Percentiles rank a stretch among this genome's conserved stretches.
Evolutionary conservation across 2,888 invertebrate species (phyloP).

Genomic region (Endomychus coccineus): DNA sequence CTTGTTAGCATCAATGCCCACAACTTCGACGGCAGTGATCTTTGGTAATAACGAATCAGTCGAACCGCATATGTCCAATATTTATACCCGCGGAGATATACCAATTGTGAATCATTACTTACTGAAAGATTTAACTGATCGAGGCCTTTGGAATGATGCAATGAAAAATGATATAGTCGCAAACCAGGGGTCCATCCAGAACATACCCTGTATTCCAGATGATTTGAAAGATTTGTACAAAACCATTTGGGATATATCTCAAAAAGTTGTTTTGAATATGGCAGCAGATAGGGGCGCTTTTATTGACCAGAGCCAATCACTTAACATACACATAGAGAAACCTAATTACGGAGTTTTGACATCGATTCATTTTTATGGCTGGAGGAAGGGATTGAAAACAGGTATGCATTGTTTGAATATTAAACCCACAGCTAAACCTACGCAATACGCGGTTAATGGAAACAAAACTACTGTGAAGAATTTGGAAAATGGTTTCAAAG

Average conservation of each 20-base stretch:
- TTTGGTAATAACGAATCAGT: constrained; percentile 59
- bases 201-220: constrained; percentile 45
- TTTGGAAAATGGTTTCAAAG: constrained; percentile 6
- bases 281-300: constrained; percentile 56
- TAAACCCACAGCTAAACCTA: constrained; percentile 91
- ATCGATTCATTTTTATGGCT: constrained; percentile 97
- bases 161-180: constrained; percentile 53
- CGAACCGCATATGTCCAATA: constrained; percentile 57
- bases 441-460: constrained; percentile 97
- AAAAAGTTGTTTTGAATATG: constrained; percentile 52
- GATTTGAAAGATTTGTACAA: constrained; percentile 49
- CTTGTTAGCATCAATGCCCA: constrained; percentile 58
- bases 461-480: constrained; percentile 46
- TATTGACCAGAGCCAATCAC: constrained; percentile 58
- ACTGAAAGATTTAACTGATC: constrained; percentile 52
- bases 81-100: constrained; percentile 54
- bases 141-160: constrained; percentile 51
- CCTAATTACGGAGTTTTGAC: constrained; percentile 89
- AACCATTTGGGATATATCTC: constrained; percentile 54
- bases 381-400: constrained; percentile 95
- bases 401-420: constrained; percentile 98
- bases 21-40: constrained; percentile 59
- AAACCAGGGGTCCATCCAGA: constrained; percentile 51
- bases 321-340: constrained; percentile 56
- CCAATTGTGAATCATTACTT: constrained; percentile 56